Percentiles rank a stretch among this genome's conserved stretches.
Evolutionary conservation across 2,113 vertebrate genomes (phyloP).

Genomic region (Daubentonia madagascariensis): DNA sequence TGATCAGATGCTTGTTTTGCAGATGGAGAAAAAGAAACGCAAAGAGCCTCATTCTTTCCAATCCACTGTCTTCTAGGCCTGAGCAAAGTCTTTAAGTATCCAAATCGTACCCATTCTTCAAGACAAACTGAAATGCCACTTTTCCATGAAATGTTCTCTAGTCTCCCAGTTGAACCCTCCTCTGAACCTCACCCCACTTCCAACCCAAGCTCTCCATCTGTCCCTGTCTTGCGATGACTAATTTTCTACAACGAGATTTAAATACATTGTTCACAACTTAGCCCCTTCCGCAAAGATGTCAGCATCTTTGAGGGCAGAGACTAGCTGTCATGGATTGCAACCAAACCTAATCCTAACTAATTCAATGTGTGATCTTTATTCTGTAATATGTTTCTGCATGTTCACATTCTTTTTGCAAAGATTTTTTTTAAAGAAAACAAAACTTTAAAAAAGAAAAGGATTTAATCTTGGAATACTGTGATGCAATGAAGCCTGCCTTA

Average conservation of each 20-base stretch:
- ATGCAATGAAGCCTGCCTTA: background rate
- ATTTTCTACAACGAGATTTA: background rate
- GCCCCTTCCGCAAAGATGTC: background rate
- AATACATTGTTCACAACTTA: background rate
- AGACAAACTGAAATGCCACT: background rate
- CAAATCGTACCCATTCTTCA: background rate
- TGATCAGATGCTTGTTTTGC: background rate
- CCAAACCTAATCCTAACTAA: background rate
- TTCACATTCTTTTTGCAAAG: background rate
- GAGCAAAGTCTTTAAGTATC: background rate
- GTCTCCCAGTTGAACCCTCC: background rate
- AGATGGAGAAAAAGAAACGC: background rate
- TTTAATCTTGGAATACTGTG: background rate
- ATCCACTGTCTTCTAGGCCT: background rate
- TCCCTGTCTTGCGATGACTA: background rate
- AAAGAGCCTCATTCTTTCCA: background rate
- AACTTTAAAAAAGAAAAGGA: background rate
- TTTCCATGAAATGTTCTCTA: background rate
- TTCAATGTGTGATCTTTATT: background rate
- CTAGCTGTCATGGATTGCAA: background rate
- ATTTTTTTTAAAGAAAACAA: background rate
- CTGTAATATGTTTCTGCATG: slow-evolving; percentile 10
- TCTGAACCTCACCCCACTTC: background rate
- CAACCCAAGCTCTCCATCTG: background rate
- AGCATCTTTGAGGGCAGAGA: background rate